phyloP scores from a whole-genome alignment of 2,113 vertebrate species.

The Rhinopomastus cyanomelas region DNA sequence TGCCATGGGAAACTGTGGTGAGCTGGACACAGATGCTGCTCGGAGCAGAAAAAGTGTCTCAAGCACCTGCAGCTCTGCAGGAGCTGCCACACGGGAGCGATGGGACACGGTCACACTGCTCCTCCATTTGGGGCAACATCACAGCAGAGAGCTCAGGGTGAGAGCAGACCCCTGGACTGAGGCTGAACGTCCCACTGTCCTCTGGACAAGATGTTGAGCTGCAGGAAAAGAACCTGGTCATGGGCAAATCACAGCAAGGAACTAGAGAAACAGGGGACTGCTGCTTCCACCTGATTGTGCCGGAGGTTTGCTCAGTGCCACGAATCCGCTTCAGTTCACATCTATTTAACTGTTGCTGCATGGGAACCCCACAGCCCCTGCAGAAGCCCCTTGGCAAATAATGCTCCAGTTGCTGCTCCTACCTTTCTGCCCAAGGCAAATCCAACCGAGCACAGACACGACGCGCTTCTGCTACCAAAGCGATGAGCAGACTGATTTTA shows the following conservation, averaged over 20 bases:
- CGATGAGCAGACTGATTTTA: neutral
- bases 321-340: neutral
- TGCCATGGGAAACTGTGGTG: neutral
- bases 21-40: neutral
- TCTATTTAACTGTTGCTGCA: neutral
- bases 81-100: neutral
- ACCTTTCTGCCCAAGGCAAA: neutral
- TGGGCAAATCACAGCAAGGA: neutral
- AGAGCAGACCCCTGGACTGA: neutral
- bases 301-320: neutral
- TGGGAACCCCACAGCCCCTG: neutral
- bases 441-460: neutral
- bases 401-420: neutral
- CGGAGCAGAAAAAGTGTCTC: neutral
- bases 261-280: neutral
- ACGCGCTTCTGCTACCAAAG: neutral
- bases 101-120: neutral
- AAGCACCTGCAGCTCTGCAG: fast-evolving
- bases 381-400: neutral
- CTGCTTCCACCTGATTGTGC: neutral
- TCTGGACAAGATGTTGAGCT: neutral
- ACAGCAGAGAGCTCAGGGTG: neutral
- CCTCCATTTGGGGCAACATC: neutral
- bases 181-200: neutral
- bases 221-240: neutral